Evolutionary conservation across 2,113 vertebrate species (phyloP).

Genomic region (Paramisgurnus dabryanus): DNA sequence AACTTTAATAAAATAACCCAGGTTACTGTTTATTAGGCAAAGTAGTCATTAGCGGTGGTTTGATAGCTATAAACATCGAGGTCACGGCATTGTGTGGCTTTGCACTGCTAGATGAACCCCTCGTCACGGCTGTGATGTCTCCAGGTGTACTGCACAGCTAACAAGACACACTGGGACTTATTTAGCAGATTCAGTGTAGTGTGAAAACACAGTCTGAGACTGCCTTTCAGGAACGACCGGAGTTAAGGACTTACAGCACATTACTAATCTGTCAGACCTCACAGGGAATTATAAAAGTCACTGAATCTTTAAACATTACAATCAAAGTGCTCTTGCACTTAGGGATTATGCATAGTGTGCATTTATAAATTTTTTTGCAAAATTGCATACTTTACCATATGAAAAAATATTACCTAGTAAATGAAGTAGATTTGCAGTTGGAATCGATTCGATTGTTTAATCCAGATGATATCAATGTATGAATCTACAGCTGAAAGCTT

Average conservation of each 20-base stretch:
- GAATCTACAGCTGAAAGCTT: too few species aligned
- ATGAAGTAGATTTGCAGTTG: too few species aligned
- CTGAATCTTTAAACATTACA: neutral
- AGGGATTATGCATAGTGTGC: too few species aligned
- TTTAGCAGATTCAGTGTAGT: slow-evolving; percentile 46
- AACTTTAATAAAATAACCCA: too few species aligned
- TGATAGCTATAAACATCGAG: neutral
- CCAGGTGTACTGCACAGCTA: slow-evolving; percentile 53
- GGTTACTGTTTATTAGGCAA: too few species aligned
- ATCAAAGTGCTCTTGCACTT: neutral
- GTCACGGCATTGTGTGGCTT: neutral
- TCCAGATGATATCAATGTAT: too few species aligned
- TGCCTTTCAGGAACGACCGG: slow-evolving; percentile 19
- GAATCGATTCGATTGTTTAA: too few species aligned
- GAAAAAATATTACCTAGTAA: too few species aligned
- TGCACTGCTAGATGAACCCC: slow-evolving; percentile 11
- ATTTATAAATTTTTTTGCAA: too few species aligned
- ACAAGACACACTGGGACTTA: slow-evolving; percentile 58
- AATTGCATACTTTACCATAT: too few species aligned
- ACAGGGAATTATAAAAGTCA: neutral
- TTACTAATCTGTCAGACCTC: neutral
- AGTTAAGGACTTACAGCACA: neutral
- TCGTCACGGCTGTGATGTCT: slow-evolving; percentile 34
- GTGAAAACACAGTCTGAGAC: slow-evolving; percentile 47
- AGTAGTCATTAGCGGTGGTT: neutral